These are phyloP conservation scores for Drosophila prosaltans DNA, from an alignment of 1,140 invertebrate species.

Conservation along the genomic window DNA sequence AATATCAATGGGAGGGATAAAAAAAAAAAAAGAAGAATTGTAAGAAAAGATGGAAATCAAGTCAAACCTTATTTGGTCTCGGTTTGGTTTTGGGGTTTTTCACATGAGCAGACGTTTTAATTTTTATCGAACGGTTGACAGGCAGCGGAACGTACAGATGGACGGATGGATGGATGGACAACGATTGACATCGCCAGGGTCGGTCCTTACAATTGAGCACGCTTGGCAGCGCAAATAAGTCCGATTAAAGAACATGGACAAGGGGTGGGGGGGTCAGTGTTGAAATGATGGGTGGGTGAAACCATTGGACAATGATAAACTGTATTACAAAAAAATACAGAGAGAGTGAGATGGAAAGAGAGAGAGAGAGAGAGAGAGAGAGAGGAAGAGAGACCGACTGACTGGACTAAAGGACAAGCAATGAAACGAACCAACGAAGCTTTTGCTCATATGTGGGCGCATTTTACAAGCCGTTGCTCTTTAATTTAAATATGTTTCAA, in stretches of 20 bases:
- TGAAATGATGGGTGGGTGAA: conserved; percentile 18
- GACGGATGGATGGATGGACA: conserved; percentile 33
- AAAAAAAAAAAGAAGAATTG: background rate
- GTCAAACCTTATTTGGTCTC: conserved; percentile 16
- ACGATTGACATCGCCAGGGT: conserved; percentile 26
- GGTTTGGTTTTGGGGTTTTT: conserved; percentile 47
- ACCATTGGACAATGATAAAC: conserved; percentile 71
- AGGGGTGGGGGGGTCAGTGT: conserved; percentile 3
- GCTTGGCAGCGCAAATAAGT: conserved; percentile 73
- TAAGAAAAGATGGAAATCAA: conserved; percentile 8
- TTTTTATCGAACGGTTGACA: conserved; percentile 73
- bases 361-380: background rate
- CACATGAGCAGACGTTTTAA: conserved; percentile 76
- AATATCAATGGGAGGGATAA: background rate
- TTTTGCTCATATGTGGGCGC: conserved; percentile 39
- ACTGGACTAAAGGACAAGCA: conserved; percentile 7
- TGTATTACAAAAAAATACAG: conserved; percentile 58
- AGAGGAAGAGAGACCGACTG: background rate
- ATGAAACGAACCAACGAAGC: conserved; percentile 2
- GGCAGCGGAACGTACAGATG: conserved; percentile 13
- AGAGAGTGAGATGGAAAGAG: no score
- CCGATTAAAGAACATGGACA: conserved; percentile 24
- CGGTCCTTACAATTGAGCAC: conserved; percentile 60
- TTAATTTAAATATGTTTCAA: conserved; percentile 81
- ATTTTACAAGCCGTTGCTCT: conserved; percentile 75